These are phyloP conservation scores for Trinorchestia longiramus DNA, from an alignment of 1,140 invertebrate genomes.

Conservation along the genomic window DNA sequence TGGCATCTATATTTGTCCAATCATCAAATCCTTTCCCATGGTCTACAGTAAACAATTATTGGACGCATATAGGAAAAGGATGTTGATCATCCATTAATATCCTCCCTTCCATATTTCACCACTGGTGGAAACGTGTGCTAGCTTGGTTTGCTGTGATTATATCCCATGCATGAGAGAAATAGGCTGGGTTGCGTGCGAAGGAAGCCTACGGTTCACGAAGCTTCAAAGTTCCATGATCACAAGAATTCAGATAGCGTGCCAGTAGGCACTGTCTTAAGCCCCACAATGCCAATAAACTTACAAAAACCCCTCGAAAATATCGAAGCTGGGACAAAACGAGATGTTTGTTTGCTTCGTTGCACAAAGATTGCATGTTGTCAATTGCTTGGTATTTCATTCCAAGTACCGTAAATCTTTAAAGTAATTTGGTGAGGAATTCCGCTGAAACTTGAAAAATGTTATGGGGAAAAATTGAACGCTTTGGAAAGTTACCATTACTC, in stretches of 20 bases:
- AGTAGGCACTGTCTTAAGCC: neutral
- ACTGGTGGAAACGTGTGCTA: neutral
- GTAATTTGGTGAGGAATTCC: conserved; percentile 24
- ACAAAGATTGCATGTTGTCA: neutral
- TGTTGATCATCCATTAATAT: neutral
- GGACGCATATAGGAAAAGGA: neutral
- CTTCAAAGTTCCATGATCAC: neutral
- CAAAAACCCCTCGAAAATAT: conserved; percentile 12
- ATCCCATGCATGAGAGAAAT: neutral
- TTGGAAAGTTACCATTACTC: conserved; percentile 14
- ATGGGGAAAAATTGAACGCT: neutral
- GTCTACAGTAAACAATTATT: neutral
- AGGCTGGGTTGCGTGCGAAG: neutral
- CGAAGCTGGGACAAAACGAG: neutral
- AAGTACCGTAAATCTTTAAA: conserved; percentile 5
- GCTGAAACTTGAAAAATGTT: neutral
- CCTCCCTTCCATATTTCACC: neutral
- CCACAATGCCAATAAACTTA: conserved; percentile 36
- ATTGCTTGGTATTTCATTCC: conserved; percentile 24
- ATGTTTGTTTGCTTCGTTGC: conserved; percentile 32
- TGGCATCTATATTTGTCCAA: neutral
- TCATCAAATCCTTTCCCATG: neutral
- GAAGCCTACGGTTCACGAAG: neutral
- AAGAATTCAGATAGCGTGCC: neutral
- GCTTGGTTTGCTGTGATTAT: neutral